A percentile compares a stretch with the other conserved stretches of the same genome.
Conservation (phyloP, 2,797 vertebrate species). For the Trachops cirrhosus region DNA sequence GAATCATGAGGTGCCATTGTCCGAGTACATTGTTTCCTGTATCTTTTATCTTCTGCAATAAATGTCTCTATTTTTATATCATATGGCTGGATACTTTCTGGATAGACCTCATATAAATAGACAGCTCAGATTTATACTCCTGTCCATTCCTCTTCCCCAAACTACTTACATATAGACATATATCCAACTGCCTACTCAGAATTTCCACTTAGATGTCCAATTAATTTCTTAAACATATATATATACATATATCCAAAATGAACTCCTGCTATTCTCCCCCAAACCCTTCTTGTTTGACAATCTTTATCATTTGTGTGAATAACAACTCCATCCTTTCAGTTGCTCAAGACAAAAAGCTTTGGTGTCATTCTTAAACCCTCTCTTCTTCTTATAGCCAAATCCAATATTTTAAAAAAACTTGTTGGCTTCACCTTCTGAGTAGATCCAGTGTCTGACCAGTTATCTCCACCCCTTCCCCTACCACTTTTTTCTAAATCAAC, state of each 20-base stretch:
- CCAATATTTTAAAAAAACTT: neutral
- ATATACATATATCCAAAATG: neutral
- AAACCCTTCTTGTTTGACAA: neutral
- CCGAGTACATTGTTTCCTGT: no score
- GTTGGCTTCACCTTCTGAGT: neutral
- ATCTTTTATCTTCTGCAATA: no score
- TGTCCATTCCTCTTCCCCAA: neutral
- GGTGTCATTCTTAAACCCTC: neutral
- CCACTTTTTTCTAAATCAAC: neutral
- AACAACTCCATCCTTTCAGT: neutral
- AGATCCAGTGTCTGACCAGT: neutral
- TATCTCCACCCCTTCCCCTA: neutral
- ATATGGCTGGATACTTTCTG: no score
- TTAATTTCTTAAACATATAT: neutral
- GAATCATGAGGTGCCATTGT: no score
- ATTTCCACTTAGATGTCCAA: neutral
- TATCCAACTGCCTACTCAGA: neutral
- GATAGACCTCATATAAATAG: neutral
- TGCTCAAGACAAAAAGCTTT: neutral
- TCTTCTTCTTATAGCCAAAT: neutral
- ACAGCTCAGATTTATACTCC: neutral
- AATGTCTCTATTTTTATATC: no score
- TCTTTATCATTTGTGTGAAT: neutral
- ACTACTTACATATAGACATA: neutral
- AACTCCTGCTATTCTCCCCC: neutral